Percentiles rank a stretch among this genome's conserved stretches.
phyloP scores from a whole-genome alignment of 2,113 vertebrate species.

The Calcarius ornatus region DNA sequence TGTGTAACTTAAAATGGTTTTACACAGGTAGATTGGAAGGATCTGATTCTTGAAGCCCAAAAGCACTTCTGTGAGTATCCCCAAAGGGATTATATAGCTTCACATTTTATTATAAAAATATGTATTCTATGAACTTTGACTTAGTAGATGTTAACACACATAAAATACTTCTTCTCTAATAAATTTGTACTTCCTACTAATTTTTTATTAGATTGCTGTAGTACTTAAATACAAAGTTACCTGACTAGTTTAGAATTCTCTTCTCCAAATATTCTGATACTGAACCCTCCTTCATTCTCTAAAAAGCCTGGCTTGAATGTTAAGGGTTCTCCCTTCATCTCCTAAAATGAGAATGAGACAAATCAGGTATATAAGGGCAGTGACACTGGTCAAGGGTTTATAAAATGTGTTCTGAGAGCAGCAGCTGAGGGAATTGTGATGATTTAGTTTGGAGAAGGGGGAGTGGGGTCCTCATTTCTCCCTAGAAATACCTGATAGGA shows the following conservation, averaged over 20 bases:
- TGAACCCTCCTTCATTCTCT: neutral
- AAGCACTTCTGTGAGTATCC: neutral
- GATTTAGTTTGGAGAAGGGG: neutral
- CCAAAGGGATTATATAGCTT: neutral
- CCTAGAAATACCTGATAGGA: neutral
- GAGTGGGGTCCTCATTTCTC: neutral
- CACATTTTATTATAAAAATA: neutral
- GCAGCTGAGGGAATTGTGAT: neutral
- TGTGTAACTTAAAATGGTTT: neutral
- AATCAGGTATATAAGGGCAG: neutral
- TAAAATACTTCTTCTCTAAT: neutral
- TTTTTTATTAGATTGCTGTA: neutral
- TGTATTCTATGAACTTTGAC: neutral
- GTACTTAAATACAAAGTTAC: neutral
- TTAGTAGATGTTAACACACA: neutral
- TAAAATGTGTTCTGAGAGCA: neutral
- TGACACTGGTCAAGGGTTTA: neutral
- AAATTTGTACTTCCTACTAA: neutral
- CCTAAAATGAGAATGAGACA: neutral
- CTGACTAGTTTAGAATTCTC: neutral
- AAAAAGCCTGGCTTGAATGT: neutral
- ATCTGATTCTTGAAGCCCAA: neutral
- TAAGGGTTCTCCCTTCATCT: neutral
- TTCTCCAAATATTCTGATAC: neutral
- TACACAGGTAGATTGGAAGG: neutral